phyloP scores from a whole-genome alignment of 2,888 invertebrate genomes.

The Hartigia nigra region DNA sequence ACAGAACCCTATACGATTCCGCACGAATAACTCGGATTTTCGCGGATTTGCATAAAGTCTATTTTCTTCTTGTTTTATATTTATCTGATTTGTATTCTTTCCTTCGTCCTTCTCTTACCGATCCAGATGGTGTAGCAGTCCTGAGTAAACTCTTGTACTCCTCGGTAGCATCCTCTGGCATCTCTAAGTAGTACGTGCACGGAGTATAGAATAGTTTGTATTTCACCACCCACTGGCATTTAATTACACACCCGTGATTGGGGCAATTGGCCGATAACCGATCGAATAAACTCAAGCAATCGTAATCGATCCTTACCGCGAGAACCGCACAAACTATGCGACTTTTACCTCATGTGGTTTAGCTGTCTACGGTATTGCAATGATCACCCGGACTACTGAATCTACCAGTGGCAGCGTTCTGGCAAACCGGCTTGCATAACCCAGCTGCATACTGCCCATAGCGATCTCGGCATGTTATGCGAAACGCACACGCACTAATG shows the following conservation, averaged over 20 bases:
- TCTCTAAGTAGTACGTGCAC: not conserved
- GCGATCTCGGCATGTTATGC: slow-evolving; percentile 44
- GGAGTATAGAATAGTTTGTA: not conserved
- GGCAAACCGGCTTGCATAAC: slow-evolving; percentile 32
- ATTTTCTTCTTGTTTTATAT: not conserved
- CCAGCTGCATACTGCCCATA: slow-evolving; percentile 49
- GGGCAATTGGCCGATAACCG: not conserved
- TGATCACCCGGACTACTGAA: not conserved
- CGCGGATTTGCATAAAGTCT: not conserved
- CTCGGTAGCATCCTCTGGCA: not conserved
- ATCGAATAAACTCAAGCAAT: not conserved
- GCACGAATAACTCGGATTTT: not conserved
- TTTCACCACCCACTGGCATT: not conserved
- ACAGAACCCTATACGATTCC: not conserved
- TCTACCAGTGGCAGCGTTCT: not conserved
- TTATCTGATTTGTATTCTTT: not conserved
- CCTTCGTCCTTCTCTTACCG: not conserved
- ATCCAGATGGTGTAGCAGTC: not conserved
- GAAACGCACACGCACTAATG: slow-evolving; percentile 19
- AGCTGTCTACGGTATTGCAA: not conserved
- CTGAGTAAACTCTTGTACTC: not conserved
- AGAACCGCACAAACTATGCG: not conserved
- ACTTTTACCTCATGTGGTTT: not conserved
- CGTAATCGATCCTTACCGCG: not conserved
- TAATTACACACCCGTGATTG: not conserved